Evolutionary conservation across 2,797 vertebrate species (phyloP), one percentile per base, ranked within the genome.

Genomic region (Streptopelia turtur): DNA sequence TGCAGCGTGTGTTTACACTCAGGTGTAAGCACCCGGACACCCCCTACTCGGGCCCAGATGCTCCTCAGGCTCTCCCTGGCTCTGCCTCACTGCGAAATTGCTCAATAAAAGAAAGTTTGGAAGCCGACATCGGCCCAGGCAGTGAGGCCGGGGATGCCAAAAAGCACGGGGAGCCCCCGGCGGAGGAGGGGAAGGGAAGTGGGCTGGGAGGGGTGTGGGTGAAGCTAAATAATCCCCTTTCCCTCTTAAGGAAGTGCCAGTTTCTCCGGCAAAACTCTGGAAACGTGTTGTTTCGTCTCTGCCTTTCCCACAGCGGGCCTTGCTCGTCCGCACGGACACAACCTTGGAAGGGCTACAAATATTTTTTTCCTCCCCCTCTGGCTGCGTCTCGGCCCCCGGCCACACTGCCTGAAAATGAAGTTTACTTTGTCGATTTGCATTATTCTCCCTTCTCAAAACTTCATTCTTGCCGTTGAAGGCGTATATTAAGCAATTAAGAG

Each of bases 361-460:
- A 25, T 52, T 52, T 52, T 84, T 89, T 93, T 79, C 75, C 92
- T 82, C 75, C 64, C 69, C 55, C 27, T 85, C 47, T 43, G 68
- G 60, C 70, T 76, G 76, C 3, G 3, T 83, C 86, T 86, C 30
- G 31, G 75, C 64, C 79, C 83, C 64, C 14, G 22, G 60, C 37
- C 80, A 97, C 96, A 97, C 97, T 97, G 97, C 95, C 96, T 94
- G 97, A 97, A 97, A 97, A 98, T 93, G 97, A 98, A 98, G 98
- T 98, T 98, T 97, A 98, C 97, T 97, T 94, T 79, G 95, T 91
- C 56, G 56, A 68, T 79, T 93, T 83, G 93, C 89, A 90, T 70
- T 88, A 85, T 95, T 76, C 56, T 87, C 28, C 85, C 57, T 88
- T 88, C 86, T 94, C 88, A 93, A 86, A 91, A 94, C 82, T 76